Base-by-base conservation (phyloP, 2,888 invertebrate genomes). In the Odiellus spinosus region DNA sequence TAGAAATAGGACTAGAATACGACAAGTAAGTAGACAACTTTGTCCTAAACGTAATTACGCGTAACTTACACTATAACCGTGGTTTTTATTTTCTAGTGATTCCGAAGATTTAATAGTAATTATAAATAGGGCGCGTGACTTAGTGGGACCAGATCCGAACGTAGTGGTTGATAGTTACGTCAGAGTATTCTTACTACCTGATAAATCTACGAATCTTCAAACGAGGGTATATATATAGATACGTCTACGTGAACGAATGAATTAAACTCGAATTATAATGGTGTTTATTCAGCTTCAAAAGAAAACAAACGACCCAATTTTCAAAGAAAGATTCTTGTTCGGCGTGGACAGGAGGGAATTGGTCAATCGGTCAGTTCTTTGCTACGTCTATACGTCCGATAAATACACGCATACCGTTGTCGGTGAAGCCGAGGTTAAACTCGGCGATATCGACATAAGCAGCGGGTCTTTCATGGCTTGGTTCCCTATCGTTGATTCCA, bases 1-100 rank as follows among this genome's bases (percentile, higher is more conserved):
- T 84, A 6, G 81, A 82, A 63, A 73, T 83, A 52, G 80, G 80
- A 10, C 67, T 84, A 44, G 79, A 83, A 61, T 80, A 79, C 60
- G 82, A 83, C 64, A 78, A 76, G 78, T 82, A 65, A 67, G 69
- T 40, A 10, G 21, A 10, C 18, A 17, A 38, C 10, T 1, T 10
- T 38, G 38, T 8, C 14, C 35, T n/a, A 35, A 14, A 35, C 1
- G 35, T 35, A 35, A 35, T n/a, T n/a, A 4, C 14, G 14, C n/a
- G n/a, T n/a, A n/a, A n/a, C n/a, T n/a, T n/a, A n/a, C n/a, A n/a
- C 35, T 14, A 12, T 35, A 35, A 35, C 12, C 35, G 14, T 3
- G 12, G 14, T 35, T 35, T 34, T 35, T 35, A 14, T 35, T 35
- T n/a, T 70, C 65, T 58, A 74, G 72, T 47, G 71, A 72, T 53